Conservation (phyloP, 2,113 vertebrate species). For the Kryptolebias marmoratus region DNA sequence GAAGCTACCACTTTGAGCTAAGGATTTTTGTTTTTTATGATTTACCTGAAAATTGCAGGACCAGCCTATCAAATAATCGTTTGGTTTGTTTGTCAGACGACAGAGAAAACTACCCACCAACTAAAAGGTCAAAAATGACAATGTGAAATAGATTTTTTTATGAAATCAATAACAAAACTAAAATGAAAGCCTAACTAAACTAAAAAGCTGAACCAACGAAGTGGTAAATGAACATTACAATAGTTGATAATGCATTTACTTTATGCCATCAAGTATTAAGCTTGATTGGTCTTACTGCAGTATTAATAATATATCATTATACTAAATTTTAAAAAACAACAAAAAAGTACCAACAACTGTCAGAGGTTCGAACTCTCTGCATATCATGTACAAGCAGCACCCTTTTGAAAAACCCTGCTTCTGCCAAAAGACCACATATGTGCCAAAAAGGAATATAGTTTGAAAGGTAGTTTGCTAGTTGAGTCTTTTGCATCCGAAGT, state of each 20-base stretch:
- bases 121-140: background rate
- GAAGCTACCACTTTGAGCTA: constrained; percentile 4
- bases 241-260: background rate
- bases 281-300: background rate
- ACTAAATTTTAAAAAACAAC: no score
- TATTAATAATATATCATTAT: no score
- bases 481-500: background rate
- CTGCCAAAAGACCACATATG: constrained; percentile 1
- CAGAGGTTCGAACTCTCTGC: constrained; percentile 1
- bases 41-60: constrained; percentile 1
- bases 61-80: constrained; percentile 6
- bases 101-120: background rate
- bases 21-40: constrained; percentile 12
- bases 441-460: background rate
- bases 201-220: constrained; percentile 4
- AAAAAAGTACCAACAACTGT: background rate
- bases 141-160: constrained; percentile 15
- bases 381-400: background rate
- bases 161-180: constrained; percentile 12
- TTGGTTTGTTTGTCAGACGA: background rate
- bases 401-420: background rate
- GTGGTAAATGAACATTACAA: background rate
- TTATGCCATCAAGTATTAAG: background rate
- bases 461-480: background rate
- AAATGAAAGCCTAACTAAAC: constrained; percentile 10